These are phyloP conservation scores for Eulemur mongoz DNA, from an alignment of 2,797 vertebrate genomes.

Conservation along the genomic window DNA sequence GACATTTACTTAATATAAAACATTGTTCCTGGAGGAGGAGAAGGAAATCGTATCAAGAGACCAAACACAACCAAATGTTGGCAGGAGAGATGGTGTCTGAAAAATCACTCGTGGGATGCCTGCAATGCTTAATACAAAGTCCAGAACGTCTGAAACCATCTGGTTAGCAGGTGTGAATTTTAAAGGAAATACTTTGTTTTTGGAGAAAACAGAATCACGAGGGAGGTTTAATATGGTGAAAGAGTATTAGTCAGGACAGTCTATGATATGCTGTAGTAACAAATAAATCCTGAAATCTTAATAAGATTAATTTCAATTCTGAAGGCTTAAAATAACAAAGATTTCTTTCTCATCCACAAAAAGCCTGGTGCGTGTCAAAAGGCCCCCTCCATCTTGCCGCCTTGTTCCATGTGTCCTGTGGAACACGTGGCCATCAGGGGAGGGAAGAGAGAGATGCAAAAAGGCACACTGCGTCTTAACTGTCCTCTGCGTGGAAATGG, in stretches of 20 bases:
- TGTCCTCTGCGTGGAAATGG: not conserved
- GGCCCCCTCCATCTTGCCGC: not conserved
- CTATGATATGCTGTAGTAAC: not conserved
- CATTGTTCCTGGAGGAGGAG: not conserved
- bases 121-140: slow-evolving; percentile 3
- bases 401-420: not conserved
- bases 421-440: not conserved
- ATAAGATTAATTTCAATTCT: not conserved
- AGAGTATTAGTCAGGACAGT: not conserved
- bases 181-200: slow-evolving; percentile 36
- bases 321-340: not conserved
- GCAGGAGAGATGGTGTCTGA: not conserved
- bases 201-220: not conserved
- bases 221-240: not conserved
- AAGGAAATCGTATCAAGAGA: not conserved
- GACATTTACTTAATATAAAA: slow-evolving; percentile 11
- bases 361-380: not conserved
- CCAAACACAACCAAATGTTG: not conserved
- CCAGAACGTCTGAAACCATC: not conserved
- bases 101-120: not conserved
- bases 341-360: not conserved
- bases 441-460: not conserved
- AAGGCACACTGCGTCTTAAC: not conserved
- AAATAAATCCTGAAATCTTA: not conserved
- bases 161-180: not conserved